Base-by-base conservation (phyloP, 2,797 vertebrate species). In the Chloroceryle amazona region DNA sequence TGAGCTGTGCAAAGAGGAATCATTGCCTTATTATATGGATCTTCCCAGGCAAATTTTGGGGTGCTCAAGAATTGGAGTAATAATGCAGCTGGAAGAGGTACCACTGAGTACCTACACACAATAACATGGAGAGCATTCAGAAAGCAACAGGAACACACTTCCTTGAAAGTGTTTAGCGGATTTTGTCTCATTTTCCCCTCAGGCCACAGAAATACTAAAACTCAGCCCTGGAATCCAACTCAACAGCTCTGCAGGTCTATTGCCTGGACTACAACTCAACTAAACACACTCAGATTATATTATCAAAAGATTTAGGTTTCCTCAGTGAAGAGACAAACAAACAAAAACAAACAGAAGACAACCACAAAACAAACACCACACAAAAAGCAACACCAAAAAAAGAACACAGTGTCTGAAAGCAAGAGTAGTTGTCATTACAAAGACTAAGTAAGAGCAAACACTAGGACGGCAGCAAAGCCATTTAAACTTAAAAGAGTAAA, bases 141-240 rank as follows among this genome's bases (percentile, higher is more conserved):
- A 81, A 81, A 49, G 35, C 10, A 55, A 88, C 11, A 51, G 29
- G 55, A 83, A 55, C 29, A 41, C 7, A 1, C 11, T 9, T 37
- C 14, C 37, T 42, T n/a, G 8, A 52, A 61, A 3, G 1, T 0
- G 0, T 23, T 60, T 26, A 57, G n/a, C 29, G 26, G 47, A 62
- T 67, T 78, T 81, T 55, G 28, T n/a, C 25, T 72, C 19, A 33
- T 75, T n/a, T 86, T 47, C 31, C 46, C 65, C 60, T n/a, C 47
- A 22, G 15, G 26, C 7, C 14, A 76, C n/a, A 52, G 11, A 47
- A 85, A 14, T 21, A 62, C 42, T 41, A 29, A 76, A 72, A 66
- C 37, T 63, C 80, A 14, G 25, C 29, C 22, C 47, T 52, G 33
- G 46, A 55, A 17, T 81, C 17, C n/a, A 52, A 8, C 20, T 58